phyloP scores from a whole-genome alignment of 2,797 vertebrate species.

The Liparis tanakae region DNA sequence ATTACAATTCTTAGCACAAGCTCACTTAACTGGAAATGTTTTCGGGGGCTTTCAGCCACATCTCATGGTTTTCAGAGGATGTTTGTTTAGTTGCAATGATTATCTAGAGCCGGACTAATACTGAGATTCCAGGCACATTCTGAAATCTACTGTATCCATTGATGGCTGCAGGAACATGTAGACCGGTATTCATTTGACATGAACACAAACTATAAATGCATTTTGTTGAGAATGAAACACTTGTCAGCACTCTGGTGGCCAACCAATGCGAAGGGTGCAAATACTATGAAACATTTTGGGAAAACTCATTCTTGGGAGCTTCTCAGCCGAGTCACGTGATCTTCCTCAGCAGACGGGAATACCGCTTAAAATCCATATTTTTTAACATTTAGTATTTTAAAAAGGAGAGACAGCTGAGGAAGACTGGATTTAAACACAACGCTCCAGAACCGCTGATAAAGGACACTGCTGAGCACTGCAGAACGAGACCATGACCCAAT shows the following conservation, averaged over 20 bases:
- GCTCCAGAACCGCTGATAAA: background rate
- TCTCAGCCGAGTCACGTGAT: background rate
- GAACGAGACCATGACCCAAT: background rate
- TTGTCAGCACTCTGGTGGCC: background rate
- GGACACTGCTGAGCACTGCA: background rate
- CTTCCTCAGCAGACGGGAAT: background rate
- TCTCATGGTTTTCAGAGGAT: background rate
- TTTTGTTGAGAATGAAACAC: background rate
- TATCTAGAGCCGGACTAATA: background rate
- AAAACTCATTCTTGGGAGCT: background rate
- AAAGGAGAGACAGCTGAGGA: background rate
- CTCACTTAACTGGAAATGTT: background rate
- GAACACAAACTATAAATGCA: background rate
- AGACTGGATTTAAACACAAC: background rate
- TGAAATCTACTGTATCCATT: background rate
- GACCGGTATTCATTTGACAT: background rate
- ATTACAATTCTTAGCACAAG: background rate
- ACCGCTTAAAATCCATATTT: background rate
- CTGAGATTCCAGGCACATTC: background rate
- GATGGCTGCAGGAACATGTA: background rate
- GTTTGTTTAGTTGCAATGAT: background rate
- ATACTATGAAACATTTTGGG: background rate
- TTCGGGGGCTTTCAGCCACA: background rate
- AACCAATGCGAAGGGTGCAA: background rate
- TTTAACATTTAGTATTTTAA: background rate